These are phyloP conservation scores for Aspidoscelis tigris DNA, from an alignment of 2,113 vertebrate genomes.

Conservation along the genomic window DNA sequence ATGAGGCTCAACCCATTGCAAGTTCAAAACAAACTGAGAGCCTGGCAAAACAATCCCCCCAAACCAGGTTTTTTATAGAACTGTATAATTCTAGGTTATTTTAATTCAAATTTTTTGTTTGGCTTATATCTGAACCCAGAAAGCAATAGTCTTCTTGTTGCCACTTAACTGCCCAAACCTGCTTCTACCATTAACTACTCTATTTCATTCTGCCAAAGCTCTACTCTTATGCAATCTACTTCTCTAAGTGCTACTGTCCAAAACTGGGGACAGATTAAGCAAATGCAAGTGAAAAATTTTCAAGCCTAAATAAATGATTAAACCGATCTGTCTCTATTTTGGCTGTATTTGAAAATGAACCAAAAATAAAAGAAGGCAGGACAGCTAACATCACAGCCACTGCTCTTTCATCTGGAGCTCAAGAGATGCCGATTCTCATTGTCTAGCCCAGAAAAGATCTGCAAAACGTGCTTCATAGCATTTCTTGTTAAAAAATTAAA, in stretches of 20 bases:
- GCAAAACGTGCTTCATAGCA: conserved; percentile 63
- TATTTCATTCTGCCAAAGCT: background rate
- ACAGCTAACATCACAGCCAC: conserved; percentile 6
- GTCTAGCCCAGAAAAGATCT: conserved; percentile 52
- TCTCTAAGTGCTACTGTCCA: background rate
- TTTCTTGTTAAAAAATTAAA: conserved; percentile 68
- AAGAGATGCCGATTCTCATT: conserved; percentile 53
- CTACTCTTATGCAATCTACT: background rate
- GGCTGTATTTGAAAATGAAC: background rate
- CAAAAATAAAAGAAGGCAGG: background rate
- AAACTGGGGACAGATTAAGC: background rate
- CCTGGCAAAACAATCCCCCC: too few species aligned
- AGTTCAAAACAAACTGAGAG: too few species aligned
- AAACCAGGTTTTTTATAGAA: too few species aligned
- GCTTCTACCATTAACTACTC: background rate
- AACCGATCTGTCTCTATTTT: background rate
- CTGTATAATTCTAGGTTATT: background rate
- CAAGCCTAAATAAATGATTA: conserved; percentile 18
- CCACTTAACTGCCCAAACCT: background rate
- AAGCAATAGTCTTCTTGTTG: background rate
- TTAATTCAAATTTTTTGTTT: background rate
- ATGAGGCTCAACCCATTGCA: too few species aligned
- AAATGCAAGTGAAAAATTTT: background rate
- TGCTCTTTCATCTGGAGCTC: conserved; percentile 50
- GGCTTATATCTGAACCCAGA: background rate